A percentile compares a stretch with the other conserved stretches of the same genome.
phyloP scores from a whole-genome alignment of 1,140 invertebrate genomes.

The Macrocentrus cingulum region DNA sequence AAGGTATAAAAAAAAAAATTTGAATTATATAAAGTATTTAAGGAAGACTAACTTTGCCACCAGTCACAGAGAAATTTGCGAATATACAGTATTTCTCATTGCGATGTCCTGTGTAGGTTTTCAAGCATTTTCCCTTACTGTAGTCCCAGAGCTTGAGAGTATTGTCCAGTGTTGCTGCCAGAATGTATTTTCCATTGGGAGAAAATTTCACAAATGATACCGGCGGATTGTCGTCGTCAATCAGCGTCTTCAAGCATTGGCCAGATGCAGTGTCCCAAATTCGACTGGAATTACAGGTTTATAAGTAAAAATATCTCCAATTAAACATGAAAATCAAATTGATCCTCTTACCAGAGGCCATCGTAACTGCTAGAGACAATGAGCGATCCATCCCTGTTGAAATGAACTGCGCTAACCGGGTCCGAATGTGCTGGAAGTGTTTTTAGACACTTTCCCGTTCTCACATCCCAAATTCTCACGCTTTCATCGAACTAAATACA shows the following conservation, averaged over 20 bases:
- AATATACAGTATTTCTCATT: conserved; percentile 99
- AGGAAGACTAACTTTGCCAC: conserved; percentile 80
- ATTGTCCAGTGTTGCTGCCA: conserved; percentile 97
- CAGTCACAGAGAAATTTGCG: conserved; percentile 99
- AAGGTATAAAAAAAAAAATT: not conserved
- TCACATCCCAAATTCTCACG: conserved; percentile 98
- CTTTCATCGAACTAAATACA: conserved; percentile 91
- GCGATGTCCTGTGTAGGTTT: conserved; percentile 96
- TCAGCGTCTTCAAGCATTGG: conserved; percentile 97
- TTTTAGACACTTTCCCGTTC: conserved; percentile 98
- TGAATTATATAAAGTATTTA: conserved; percentile 6
- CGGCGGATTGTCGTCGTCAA: conserved; percentile 98
- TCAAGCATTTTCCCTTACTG: conserved; percentile 95
- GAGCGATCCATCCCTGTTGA: conserved; percentile 96
- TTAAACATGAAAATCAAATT: conserved; percentile 18
- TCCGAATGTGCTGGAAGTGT: conserved; percentile 98
- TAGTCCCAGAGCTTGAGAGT: conserved; percentile 99
- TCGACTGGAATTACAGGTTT: too few species aligned
- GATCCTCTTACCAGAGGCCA: conserved; percentile 84
- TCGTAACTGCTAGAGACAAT: conserved; percentile 99
- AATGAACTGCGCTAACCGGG: conserved; percentile 97
- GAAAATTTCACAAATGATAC: conserved; percentile 99
- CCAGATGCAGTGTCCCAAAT: conserved; percentile 99
- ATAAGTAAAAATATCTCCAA: conserved; percentile 34
- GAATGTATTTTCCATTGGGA: conserved; percentile 98